phyloP scores from a whole-genome alignment of 2,113 vertebrate species.

The Columba janthina region DNA sequence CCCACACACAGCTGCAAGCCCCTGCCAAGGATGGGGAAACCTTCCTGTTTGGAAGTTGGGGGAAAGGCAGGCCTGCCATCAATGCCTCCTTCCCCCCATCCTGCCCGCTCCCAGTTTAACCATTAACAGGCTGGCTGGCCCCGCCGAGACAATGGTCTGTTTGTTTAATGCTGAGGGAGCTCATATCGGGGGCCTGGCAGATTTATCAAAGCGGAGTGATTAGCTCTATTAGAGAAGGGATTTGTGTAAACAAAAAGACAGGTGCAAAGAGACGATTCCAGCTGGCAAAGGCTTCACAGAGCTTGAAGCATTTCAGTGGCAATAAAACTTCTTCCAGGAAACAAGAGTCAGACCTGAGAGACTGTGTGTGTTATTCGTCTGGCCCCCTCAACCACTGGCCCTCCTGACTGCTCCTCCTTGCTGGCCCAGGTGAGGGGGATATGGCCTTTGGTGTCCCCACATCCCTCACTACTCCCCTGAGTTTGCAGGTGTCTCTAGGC shows the following conservation, averaged over 20 bases:
- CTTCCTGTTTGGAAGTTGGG: neutral
- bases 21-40: neutral
- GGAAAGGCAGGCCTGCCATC: neutral
- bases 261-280: conserved; percentile 82
- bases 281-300: conserved; percentile 75
- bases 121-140: conserved; percentile 75
- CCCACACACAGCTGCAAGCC: neutral
- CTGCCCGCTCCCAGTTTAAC: conserved; percentile 68
- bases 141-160: conserved; percentile 73
- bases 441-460: neutral
- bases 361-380: neutral
- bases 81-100: neutral
- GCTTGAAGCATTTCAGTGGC: conserved; percentile 69
- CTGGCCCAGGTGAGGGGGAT: neutral
- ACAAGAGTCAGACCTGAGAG: neutral
- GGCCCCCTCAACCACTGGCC: neutral
- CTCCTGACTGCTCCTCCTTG: neutral
- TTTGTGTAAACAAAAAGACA: conserved; percentile 90
- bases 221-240: conserved; percentile 88
- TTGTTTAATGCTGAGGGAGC: conserved; percentile 74
- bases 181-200: conserved; percentile 76
- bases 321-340: conserved; percentile 79
- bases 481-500: neutral
- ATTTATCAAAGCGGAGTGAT: conserved; percentile 85
- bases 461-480: neutral